These are phyloP conservation scores for Argopecten irradians DNA, from an alignment of 1,140 invertebrate genomes.

Conservation along the genomic window DNA sequence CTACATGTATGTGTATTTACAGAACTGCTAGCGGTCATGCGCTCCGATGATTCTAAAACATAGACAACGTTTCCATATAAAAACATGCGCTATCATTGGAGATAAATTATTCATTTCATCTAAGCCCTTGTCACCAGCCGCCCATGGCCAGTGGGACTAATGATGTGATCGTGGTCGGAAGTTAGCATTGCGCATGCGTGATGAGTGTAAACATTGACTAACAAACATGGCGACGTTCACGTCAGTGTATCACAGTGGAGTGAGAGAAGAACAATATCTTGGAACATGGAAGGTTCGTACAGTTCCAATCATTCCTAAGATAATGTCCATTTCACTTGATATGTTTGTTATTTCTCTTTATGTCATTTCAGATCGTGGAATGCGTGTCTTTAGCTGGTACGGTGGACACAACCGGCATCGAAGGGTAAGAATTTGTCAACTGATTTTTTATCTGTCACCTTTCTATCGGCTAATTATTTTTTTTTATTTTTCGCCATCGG, in stretches of 20 bases:
- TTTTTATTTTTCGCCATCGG: neutral
- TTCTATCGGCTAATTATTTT: neutral
- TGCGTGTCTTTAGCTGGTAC: constrained; percentile 77
- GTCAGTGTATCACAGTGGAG: neutral
- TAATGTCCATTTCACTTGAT: neutral
- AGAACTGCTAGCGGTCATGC: too few species aligned
- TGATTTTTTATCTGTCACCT: neutral
- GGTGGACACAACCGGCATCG: constrained; percentile 78
- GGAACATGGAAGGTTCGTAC: constrained; percentile 74
- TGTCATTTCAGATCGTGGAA: constrained; percentile 78
- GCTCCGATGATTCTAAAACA: too few species aligned
- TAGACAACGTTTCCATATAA: too few species aligned
- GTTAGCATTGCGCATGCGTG: neutral
- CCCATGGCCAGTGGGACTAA: neutral
- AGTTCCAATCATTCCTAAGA: constrained; percentile 32
- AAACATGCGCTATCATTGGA: too few species aligned
- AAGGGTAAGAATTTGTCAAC: constrained; percentile 77
- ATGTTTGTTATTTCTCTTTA: constrained; percentile 38
- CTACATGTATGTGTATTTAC: too few species aligned
- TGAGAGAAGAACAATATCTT: constrained; percentile 66
- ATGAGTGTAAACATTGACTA: neutral
- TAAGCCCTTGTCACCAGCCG: too few species aligned
- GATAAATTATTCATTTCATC: neutral
- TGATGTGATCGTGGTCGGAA: neutral
- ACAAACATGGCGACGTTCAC: neutral